Percentiles rank a stretch among this genome's conserved stretches.
These are phyloP conservation scores for Aramus guarauna DNA, from an alignment of 2,113 vertebrate genomes.

Conservation along the genomic window DNA sequence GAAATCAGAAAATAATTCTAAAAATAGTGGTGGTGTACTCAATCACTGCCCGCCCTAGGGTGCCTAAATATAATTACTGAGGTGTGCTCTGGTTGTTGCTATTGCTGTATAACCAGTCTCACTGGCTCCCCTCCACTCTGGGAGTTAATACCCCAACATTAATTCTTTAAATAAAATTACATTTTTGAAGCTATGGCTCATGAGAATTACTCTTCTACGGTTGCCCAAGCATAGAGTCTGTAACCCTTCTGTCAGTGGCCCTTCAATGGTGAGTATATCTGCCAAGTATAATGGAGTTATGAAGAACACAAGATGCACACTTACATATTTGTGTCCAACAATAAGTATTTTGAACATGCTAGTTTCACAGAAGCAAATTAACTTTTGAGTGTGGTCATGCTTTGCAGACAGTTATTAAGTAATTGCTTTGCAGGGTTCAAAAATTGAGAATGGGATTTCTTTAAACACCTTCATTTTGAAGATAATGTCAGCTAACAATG, in stretches of 20 bases:
- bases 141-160: neutral
- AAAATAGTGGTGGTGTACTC: neutral
- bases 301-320: neutral
- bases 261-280: neutral
- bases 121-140: neutral
- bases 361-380: neutral
- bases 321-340: neutral
- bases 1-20: neutral
- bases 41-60: neutral
- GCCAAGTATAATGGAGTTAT: neutral
- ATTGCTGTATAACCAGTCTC: conserved; percentile 12
- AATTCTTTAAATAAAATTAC: neutral
- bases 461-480: neutral
- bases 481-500: neutral
- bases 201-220: neutral
- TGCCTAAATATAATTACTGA: neutral
- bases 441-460: neutral
- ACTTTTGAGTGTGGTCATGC: neutral
- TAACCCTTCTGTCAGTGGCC: neutral
- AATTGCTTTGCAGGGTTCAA: neutral
- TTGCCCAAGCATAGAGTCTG: neutral
- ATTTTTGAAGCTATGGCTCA: neutral
- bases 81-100: neutral
- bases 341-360: neutral
- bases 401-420: neutral